These are phyloP conservation scores for Trematomus bernacchii DNA, from an alignment of 2,797 vertebrate species.

Conservation along the genomic window DNA sequence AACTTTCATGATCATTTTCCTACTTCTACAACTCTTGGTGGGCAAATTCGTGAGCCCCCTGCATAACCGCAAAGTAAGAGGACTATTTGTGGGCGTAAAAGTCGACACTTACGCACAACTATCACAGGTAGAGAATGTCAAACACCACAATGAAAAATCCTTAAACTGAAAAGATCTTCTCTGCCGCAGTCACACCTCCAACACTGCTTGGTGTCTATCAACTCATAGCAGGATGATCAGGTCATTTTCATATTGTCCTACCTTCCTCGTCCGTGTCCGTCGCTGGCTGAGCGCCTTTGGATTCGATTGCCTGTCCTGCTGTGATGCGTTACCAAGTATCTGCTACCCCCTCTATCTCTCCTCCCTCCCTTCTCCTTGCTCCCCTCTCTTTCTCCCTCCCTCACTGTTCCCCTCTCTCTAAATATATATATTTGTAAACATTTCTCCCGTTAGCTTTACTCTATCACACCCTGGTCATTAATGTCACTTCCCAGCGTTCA, in stretches of 20 bases:
- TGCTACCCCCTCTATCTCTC: slow-evolving; percentile 41
- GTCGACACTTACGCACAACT: slow-evolving; percentile 49
- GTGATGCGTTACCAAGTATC: slow-evolving; percentile 78
- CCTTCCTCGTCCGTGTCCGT: slow-evolving; percentile 85
- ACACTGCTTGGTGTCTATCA: slow-evolving; percentile 2
- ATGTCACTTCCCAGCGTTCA: slow-evolving; percentile 38
- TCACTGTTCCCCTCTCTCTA: slow-evolving; percentile 36
- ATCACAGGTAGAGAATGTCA: background rate
- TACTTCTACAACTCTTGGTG: slow-evolving; percentile 42
- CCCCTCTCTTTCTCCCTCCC: slow-evolving; percentile 10
- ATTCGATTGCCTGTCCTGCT: slow-evolving; percentile 80
- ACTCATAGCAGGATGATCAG: slow-evolving; percentile 30
- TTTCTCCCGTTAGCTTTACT: slow-evolving; percentile 45
- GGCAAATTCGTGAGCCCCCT: background rate
- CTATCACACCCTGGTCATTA: slow-evolving; percentile 53
- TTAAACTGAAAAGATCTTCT: background rate
- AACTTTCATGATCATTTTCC: background rate
- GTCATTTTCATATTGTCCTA: slow-evolving; percentile 72
- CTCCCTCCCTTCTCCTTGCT: slow-evolving; percentile 3
- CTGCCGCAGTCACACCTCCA: slow-evolving; percentile 25
- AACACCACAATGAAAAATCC: background rate
- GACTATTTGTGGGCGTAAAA: slow-evolving; percentile 43
- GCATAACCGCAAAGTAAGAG: background rate
- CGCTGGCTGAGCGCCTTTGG: slow-evolving; percentile 80
- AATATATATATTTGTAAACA: background rate